phyloP scores from a whole-genome alignment of 1,140 invertebrate genomes.

The Xylocopa sonorina region DNA sequence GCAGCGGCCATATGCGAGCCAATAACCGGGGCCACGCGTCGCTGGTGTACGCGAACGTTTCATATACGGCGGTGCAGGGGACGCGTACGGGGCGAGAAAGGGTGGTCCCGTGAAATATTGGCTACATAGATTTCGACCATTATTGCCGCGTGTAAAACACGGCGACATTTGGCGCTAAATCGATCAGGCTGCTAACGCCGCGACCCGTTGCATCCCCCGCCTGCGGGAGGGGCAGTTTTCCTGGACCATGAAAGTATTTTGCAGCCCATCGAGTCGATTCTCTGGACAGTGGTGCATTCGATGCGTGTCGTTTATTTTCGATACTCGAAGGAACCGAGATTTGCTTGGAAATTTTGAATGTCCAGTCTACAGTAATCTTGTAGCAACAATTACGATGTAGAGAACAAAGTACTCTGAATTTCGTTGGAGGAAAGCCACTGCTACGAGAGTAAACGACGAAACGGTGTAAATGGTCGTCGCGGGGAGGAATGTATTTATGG shows the following conservation, averaged over 20 bases:
- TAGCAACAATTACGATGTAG: too few relatives aligned
- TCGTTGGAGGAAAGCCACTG: too few relatives aligned
- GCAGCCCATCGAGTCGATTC: not conserved
- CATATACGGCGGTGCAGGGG: conserved; percentile 64
- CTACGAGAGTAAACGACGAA: not conserved
- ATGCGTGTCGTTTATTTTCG: too few relatives aligned
- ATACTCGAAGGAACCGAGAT: too few relatives aligned
- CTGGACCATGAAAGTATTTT: not conserved
- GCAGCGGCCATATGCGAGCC: conserved; percentile 64
- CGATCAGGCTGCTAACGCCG: conserved; percentile 71
- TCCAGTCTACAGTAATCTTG: too few relatives aligned
- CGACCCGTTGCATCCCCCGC: conserved; percentile 19
- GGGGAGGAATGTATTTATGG: conserved; percentile 37
- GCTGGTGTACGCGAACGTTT: conserved; percentile 50
- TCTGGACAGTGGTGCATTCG: too few relatives aligned
- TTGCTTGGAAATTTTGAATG: too few relatives aligned
- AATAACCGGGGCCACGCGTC: conserved; percentile 59
- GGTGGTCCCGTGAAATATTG: conserved; percentile 79
- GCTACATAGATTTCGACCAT: conserved; percentile 81
- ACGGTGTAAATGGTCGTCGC: conserved; percentile 14
- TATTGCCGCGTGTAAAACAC: conserved; percentile 81
- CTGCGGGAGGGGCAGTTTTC: not conserved
- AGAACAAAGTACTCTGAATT: not conserved
- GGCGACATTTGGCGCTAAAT: conserved; percentile 81
- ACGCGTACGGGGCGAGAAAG: conserved; percentile 63